phyloP scores from a whole-genome alignment of 2,113 vertebrate genomes.

The Varanus komodoensis region DNA sequence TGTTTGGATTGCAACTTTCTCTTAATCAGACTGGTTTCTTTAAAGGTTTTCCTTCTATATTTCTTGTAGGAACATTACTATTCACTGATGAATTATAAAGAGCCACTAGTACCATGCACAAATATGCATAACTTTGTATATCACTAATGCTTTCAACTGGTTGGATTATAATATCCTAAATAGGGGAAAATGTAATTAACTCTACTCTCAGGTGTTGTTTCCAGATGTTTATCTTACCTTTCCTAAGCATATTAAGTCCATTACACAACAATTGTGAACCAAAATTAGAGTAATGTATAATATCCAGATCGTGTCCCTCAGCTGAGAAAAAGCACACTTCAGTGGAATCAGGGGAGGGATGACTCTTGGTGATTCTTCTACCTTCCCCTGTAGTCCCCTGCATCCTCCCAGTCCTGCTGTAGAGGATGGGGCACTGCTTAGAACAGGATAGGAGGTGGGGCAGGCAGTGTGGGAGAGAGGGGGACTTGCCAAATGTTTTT shows the following conservation, averaged over 20 bases:
- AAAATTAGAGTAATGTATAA: too few relatives aligned
- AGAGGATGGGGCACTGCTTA: too few relatives aligned
- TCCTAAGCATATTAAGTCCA: background rate
- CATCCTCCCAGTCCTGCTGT: too few relatives aligned
- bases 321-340: background rate
- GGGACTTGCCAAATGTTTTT: too few relatives aligned
- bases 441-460: too few relatives aligned
- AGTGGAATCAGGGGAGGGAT: background rate
- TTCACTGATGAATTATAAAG: background rate
- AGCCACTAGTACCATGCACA: background rate
- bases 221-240: background rate
- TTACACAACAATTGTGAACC: background rate
- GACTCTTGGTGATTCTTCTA: too few relatives aligned
- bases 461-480: too few relatives aligned
- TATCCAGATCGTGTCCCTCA: background rate
- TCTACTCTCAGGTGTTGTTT: background rate
- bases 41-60: too few relatives aligned
- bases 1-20: too few relatives aligned
- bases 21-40: too few relatives aligned
- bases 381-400: too few relatives aligned
- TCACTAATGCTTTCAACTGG: background rate
- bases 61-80: background rate
- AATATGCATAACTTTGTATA: background rate
- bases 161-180: background rate
- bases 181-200: background rate